phyloP scores from a whole-genome alignment of 2,888 invertebrate species.

The Mythimna lalbum region DNA sequence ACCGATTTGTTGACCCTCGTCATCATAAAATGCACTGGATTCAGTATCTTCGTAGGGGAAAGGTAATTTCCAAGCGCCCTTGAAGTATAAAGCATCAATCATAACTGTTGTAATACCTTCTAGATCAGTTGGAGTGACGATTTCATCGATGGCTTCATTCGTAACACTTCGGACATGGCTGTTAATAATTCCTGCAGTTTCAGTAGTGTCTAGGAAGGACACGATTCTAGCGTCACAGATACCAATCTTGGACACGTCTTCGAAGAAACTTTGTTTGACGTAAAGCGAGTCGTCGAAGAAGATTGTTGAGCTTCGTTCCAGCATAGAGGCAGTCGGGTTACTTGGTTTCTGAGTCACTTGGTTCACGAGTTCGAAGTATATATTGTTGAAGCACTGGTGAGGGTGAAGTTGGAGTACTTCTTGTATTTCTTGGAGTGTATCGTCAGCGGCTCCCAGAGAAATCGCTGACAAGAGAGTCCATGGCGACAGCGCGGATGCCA shows the following conservation, averaged over 20 bases:
- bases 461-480: constrained; percentile 79
- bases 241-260: constrained; percentile 62
- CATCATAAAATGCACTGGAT: constrained; percentile 75
- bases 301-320: constrained; percentile 77
- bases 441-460: constrained; percentile 76
- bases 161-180: constrained; percentile 73
- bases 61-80: constrained; percentile 77
- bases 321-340: constrained; percentile 58
- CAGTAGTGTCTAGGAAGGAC: constrained; percentile 68
- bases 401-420: constrained; percentile 73
- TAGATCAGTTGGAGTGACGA: constrained; percentile 76
- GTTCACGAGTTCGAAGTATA: constrained; percentile 75
- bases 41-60: constrained; percentile 76
- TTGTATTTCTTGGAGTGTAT: constrained; percentile 74
- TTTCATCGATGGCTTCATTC: constrained; percentile 76
- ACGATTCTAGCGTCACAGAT: constrained; percentile 71
- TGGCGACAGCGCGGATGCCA: constrained; percentile 78
- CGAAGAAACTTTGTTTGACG: constrained; percentile 69
- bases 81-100: constrained; percentile 82
- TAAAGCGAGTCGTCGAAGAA: constrained; percentile 73
- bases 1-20: constrained; percentile 71
- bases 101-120: constrained; percentile 71
- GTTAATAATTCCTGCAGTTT: constrained; percentile 75
- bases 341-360: constrained; percentile 59
- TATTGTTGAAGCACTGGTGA: constrained; percentile 78